Percentiles rank a stretch among this genome's conserved stretches.
These are phyloP conservation scores for Cyprinodon diabolis DNA, from an alignment of 2,797 vertebrate species.

Conservation along the genomic window DNA sequence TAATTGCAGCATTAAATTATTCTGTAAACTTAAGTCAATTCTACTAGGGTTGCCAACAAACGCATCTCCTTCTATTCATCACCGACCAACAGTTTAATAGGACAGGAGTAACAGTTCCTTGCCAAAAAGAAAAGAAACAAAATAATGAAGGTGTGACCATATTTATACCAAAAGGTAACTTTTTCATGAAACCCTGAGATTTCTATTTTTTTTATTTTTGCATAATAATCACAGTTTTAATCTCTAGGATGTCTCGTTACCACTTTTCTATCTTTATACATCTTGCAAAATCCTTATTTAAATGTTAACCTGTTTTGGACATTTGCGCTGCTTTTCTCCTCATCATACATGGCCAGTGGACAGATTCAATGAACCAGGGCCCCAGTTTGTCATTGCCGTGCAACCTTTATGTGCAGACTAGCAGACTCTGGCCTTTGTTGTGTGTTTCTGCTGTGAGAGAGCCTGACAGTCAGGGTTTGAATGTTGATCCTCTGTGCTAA, in stretches of 20 bases:
- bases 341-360: constrained; percentile 36
- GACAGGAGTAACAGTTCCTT: not conserved
- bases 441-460: constrained; percentile 44
- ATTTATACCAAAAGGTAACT: not conserved
- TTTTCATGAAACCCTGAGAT: not conserved
- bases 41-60: not conserved
- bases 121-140: not conserved
- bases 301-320: not conserved
- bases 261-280: not conserved
- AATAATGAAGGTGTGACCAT: not conserved
- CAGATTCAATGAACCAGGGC: constrained; percentile 52
- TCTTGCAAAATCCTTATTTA: not conserved
- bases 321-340: constrained; percentile 27
- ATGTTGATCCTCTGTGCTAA: constrained; percentile 72
- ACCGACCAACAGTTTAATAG: not conserved
- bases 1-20: not conserved
- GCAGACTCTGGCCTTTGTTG: constrained; percentile 71
- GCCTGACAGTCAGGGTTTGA: constrained; percentile 64
- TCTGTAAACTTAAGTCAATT: not conserved
- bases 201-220: not conserved
- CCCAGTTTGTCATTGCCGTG: constrained; percentile 54
- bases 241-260: not conserved
- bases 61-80: not conserved
- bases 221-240: not conserved
- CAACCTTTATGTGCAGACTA: constrained; percentile 65